Evolutionary conservation across 92 coral and sea anemone genomes (phyloP).

Genomic region (Porites divaricata): DNA sequence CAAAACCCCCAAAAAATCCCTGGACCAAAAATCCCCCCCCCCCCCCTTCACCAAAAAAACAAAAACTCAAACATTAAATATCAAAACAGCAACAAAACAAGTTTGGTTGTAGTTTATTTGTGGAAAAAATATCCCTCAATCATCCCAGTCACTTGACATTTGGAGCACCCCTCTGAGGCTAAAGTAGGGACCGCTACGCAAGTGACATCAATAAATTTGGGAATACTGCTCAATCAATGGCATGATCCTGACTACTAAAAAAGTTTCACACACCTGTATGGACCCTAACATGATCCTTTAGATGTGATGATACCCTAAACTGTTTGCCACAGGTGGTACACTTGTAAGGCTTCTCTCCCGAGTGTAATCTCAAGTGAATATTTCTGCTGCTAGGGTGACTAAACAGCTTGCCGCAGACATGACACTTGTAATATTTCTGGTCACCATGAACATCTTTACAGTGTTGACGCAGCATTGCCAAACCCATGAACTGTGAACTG

Average conservation of each 20-base stretch:
- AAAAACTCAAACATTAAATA: too few relatives aligned
- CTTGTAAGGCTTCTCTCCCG: constrained; percentile 95
- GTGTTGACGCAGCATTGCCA: constrained; percentile 85
- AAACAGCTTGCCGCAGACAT: constrained; percentile 91
- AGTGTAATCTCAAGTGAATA: constrained; percentile 92
- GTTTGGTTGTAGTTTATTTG: too few relatives aligned
- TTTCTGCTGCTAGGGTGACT: constrained; percentile 97
- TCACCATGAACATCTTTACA: constrained; percentile 85
- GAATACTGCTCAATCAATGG: too few relatives aligned
- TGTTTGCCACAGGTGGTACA: constrained; percentile 94
- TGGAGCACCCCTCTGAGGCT: too few relatives aligned
- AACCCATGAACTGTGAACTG: constrained; percentile 71
- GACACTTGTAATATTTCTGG: constrained; percentile 93
- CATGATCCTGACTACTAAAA: neutral
- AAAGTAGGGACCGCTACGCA: too few relatives aligned
- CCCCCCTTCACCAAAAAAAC: too few relatives aligned
- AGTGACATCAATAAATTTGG: too few relatives aligned
- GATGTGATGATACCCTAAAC: constrained; percentile 94
- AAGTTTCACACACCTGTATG: constrained; percentile 78
- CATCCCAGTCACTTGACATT: too few relatives aligned
- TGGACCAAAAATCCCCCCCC: too few relatives aligned
- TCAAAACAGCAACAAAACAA: too few relatives aligned
- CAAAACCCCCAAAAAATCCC: too few relatives aligned
- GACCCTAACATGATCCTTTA: constrained; percentile 93
- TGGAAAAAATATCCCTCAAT: too few relatives aligned